Evolutionary conservation across 2,797 vertebrate species (phyloP).

Genomic region (Esox masquinongy): DNA sequence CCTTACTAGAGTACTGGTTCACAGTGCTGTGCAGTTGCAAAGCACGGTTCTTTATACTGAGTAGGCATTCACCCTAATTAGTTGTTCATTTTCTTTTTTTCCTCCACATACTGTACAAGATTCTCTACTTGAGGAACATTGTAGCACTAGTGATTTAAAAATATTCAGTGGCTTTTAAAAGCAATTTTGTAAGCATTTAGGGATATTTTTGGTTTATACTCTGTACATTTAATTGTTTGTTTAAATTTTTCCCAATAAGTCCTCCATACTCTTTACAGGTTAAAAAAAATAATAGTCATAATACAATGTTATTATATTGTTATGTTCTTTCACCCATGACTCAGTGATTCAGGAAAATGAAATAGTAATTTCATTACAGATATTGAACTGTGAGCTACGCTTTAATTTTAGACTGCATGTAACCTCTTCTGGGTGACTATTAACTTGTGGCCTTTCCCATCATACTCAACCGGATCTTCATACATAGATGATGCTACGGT

Average conservation of each 20-base stretch:
- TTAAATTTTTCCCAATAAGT: constrained; percentile 12
- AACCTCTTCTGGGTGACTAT: constrained; percentile 35
- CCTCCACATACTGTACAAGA: constrained; percentile 12
- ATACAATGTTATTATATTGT: constrained; percentile 13
- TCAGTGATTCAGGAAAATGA: constrained; percentile 43
- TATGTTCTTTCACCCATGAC: constrained; percentile 25
- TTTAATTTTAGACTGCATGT: constrained; percentile 40
- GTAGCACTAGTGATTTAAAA: constrained; percentile 16
- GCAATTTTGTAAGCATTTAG: not conserved
- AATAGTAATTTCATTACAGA: constrained; percentile 48
- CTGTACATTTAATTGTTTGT: not conserved
- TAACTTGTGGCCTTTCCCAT: constrained; percentile 57
- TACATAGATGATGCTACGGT: constrained; percentile 39
- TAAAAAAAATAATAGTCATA: not conserved
- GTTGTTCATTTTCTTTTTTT: constrained; percentile 20
- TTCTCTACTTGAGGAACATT: constrained; percentile 2
- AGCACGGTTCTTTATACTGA: constrained; percentile 24
- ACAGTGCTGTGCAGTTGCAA: constrained; percentile 61
- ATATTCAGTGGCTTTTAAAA: not conserved
- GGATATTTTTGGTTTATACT: constrained; percentile 4
- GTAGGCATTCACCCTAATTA: constrained; percentile 29
- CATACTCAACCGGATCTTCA: constrained; percentile 35
- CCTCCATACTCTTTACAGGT: not conserved
- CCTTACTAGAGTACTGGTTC: constrained; percentile 79
- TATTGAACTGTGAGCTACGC: constrained; percentile 43